These are phyloP conservation scores for Mus pahari DNA, from an alignment of 2,113 vertebrate species.

Conservation along the genomic window DNA sequence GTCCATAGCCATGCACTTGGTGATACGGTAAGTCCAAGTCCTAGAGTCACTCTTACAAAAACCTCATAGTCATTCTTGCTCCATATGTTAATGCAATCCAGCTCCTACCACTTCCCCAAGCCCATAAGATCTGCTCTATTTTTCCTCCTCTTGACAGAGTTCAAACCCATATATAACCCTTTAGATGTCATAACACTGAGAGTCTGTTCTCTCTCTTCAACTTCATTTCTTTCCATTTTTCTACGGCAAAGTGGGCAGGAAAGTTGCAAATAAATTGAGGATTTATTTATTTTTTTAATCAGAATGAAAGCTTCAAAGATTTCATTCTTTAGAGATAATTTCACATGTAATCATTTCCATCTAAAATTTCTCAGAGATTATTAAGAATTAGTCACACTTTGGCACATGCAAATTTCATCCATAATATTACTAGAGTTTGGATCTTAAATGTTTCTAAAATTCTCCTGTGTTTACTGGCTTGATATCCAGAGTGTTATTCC, in stretches of 20 bases:
- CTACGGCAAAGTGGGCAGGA: background rate
- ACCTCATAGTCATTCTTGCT: background rate
- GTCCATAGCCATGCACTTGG: background rate
- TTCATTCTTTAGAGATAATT: conserved; percentile 8
- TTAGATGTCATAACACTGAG: background rate
- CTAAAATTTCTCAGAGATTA: background rate
- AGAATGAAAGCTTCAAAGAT: background rate
- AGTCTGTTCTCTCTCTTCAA: background rate
- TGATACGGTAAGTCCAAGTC: accelerated
- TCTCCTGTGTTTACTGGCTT: background rate
- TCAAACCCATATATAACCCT: background rate
- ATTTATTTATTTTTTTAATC: background rate
- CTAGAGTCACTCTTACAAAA: background rate
- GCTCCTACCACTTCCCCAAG: background rate
- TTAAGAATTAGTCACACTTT: conserved; percentile 7
- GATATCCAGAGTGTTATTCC: background rate
- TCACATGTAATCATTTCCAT: background rate
- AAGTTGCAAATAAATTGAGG: background rate
- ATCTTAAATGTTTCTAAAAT: background rate
- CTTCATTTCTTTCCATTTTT: background rate
- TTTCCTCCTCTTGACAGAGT: accelerated
- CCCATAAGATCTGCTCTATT: background rate
- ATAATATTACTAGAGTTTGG: background rate
- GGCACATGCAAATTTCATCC: background rate
- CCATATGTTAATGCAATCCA: background rate